Conservation (phyloP, 1,140 invertebrate genomes). For the Dreissena polymorpha region DNA sequence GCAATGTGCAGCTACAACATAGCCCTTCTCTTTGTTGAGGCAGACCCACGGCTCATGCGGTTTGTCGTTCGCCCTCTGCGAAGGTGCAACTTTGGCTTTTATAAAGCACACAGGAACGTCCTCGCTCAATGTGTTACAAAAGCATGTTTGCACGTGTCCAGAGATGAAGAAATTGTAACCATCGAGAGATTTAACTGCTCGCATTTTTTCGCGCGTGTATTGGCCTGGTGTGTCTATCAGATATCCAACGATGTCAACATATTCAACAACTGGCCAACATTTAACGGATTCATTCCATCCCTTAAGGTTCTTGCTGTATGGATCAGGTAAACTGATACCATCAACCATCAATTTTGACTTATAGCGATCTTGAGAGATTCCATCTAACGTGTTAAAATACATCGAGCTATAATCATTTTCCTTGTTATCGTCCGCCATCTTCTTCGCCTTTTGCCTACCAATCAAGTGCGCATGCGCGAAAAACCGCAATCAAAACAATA, state of each 20-base stretch:
- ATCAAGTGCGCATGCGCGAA: conserved; percentile 6
- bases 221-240: conserved; percentile 1
- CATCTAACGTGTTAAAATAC: not conserved
- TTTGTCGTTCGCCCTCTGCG: no score
- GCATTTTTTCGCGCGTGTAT: not conserved
- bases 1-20: not conserved
- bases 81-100: not conserved
- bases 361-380: not conserved
- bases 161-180: not conserved
- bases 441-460: not conserved
- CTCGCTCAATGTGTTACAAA: not conserved
- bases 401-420: not conserved
- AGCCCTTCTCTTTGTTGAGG: not conserved
- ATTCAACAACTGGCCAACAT: not conserved
- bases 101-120: not conserved
- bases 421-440: not conserved
- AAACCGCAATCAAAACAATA: no score
- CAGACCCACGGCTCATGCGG: not conserved
- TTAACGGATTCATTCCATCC: not conserved
- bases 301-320: not conserved
- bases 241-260: conserved; percentile 2
- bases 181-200: not conserved
- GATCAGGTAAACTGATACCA: not conserved
- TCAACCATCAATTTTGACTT: not conserved
- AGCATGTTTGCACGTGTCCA: not conserved